Conservation (phyloP, 1,140 invertebrate genomes). For the Glomeris maerens region DNA sequence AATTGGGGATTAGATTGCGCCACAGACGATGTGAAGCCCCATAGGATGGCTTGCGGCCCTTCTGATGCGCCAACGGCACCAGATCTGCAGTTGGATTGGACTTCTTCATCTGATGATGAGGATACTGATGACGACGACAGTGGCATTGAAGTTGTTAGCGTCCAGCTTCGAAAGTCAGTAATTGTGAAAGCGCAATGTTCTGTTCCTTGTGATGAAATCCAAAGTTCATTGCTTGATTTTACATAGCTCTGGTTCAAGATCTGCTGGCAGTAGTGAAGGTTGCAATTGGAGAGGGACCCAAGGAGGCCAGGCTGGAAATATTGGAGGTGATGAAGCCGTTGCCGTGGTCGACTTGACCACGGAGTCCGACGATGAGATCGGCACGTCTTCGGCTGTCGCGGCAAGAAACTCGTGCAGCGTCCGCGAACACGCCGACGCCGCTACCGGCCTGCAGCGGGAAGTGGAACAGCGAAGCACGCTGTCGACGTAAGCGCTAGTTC, state of each 20-base stretch:
- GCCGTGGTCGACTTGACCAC: slow-evolving; percentile 48
- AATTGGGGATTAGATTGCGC: background rate
- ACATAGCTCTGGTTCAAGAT: slow-evolving; percentile 15
- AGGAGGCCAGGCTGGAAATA: no score
- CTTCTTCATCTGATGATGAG: slow-evolving; percentile 30
- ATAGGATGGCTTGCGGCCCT: background rate
- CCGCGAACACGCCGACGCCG: no score
- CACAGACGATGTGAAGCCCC: background rate
- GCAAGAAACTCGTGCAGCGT: no score
- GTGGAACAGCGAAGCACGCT: no score
- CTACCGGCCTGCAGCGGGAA: no score
- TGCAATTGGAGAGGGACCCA: no score
- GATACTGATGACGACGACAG: slow-evolving; percentile 29
- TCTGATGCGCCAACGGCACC: slow-evolving; percentile 49
- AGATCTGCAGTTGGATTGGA: slow-evolving; percentile 62
- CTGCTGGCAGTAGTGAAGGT: no score
- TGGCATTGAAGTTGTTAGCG: slow-evolving; percentile 43
- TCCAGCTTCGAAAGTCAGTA: no score
- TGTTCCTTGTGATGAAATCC: no score
- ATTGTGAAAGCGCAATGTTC: no score
- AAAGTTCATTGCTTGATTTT: no score
- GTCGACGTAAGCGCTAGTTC: slow-evolving; percentile 13
- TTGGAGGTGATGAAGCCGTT: slow-evolving; percentile 31
- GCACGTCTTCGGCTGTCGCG: no score
- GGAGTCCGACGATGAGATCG: slow-evolving; percentile 45